Conservation (phyloP, 2,888 invertebrate genomes). For the Tinea pellionella region DNA sequence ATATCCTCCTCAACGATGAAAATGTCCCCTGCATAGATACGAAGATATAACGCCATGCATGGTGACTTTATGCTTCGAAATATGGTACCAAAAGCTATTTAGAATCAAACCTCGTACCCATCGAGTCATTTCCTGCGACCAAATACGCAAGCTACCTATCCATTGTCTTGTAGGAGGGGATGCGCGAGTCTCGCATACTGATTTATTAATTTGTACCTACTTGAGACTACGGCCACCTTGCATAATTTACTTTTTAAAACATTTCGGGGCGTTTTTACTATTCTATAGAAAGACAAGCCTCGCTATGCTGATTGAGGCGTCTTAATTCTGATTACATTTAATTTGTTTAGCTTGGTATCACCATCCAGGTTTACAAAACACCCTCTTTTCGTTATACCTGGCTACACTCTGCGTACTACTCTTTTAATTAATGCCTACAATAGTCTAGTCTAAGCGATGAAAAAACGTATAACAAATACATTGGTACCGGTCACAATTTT, state of each 20-base stretch:
- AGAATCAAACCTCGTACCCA: constrained; percentile 47
- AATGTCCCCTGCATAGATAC: not conserved
- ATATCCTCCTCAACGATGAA: not conserved
- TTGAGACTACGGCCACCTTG: not conserved
- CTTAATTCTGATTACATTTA: too few species aligned
- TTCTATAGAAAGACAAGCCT: too few species aligned
- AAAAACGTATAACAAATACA: too few species aligned
- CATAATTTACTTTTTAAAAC: not conserved
- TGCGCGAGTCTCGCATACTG: not conserved
- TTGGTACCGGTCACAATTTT: too few species aligned
- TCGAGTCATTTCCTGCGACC: constrained; percentile 50
- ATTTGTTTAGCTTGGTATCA: too few species aligned
- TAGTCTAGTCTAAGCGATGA: too few species aligned
- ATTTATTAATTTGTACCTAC: not conserved
- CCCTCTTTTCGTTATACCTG: too few species aligned
- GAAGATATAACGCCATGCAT: constrained; percentile 14
- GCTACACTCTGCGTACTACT: too few species aligned
- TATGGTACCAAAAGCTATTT: constrained; percentile 45
- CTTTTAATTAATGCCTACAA: too few species aligned
- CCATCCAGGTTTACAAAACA: too few species aligned
- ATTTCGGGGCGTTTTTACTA: too few species aligned
- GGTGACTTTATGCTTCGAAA: constrained; percentile 21
- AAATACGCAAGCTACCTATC: constrained; percentile 58
- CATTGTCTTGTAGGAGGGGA: constrained; percentile 37
- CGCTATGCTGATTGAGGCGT: too few species aligned